A percentile compares a stretch with the other conserved stretches of the same genome.
Conservation (phyloP, 2,797 vertebrate species). For the Gymnodraco acuticeps region DNA sequence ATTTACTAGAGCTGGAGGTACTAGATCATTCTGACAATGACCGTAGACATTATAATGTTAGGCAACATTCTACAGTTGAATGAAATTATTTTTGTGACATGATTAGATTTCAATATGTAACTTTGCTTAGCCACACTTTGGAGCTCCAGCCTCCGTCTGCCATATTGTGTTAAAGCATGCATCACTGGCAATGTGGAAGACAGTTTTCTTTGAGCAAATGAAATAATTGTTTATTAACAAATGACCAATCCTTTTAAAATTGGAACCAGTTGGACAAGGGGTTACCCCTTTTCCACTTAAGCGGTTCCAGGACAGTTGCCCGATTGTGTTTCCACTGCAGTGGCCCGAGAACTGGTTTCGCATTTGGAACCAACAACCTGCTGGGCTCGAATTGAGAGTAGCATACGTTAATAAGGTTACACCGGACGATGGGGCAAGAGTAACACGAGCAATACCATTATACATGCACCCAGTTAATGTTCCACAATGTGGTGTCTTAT, state of each 20-base stretch:
- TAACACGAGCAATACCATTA: too few relatives aligned
- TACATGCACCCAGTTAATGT: too few relatives aligned
- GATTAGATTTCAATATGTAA: conserved; percentile 12
- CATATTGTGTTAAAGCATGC: conserved; percentile 6
- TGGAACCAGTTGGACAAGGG: conserved; percentile 7
- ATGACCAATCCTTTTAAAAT: conserved; percentile 33
- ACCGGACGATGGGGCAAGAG: too few relatives aligned
- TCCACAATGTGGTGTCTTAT: too few relatives aligned
- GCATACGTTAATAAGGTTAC: too few relatives aligned
- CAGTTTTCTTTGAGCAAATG: conserved; percentile 18
- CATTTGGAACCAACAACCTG: too few relatives aligned
- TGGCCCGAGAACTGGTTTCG: too few relatives aligned
- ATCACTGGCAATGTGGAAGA: background rate
- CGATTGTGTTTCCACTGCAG: too few relatives aligned
- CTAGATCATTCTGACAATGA: conserved; percentile 7
- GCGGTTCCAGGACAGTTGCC: too few relatives aligned
- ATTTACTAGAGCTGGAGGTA: background rate
- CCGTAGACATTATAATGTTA: background rate
- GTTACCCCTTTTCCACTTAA: too few relatives aligned
- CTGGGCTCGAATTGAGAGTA: too few relatives aligned
- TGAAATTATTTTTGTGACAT: background rate
- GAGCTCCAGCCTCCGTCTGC: background rate
- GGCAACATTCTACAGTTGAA: background rate
- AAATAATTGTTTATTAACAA: conserved; percentile 37
- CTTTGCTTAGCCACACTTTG: background rate